Conservation (phyloP, 2,113 vertebrate genomes). For the Spea multiplicata region DNA sequence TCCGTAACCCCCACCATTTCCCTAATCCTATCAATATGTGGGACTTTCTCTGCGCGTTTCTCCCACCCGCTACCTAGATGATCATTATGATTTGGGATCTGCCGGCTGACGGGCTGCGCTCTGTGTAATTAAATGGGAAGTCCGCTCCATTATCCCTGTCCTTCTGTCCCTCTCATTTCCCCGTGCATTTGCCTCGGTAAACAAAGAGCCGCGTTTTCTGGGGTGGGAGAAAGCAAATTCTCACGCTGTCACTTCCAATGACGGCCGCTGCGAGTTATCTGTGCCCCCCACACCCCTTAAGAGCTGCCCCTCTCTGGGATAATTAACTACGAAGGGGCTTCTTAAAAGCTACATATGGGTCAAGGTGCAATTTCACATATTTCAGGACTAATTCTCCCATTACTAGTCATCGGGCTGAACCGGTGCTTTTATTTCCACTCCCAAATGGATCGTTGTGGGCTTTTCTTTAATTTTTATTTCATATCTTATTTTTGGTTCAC, state of each 20-base stretch:
- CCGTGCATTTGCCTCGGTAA: constrained; percentile 24
- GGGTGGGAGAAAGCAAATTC: constrained; percentile 28
- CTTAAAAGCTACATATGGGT: constrained; percentile 27
- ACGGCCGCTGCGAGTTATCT: background rate
- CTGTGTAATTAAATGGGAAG: constrained; percentile 40
- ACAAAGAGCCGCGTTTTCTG: constrained; percentile 12
- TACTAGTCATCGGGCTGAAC: background rate
- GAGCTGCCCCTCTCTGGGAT: constrained; percentile 13
- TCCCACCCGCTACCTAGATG: constrained; percentile 24
- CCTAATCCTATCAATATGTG: background rate
- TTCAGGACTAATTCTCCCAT: constrained; percentile 24
- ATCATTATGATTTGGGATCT: constrained; percentile 32
- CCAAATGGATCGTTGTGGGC: too few relatives aligned
- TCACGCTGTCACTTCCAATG: constrained; percentile 41
- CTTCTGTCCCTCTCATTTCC: constrained; percentile 15
- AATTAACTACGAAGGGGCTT: constrained; percentile 34
- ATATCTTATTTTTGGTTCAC: background rate
- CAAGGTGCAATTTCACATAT: constrained; percentile 28
- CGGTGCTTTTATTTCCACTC: background rate
- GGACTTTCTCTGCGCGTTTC: background rate
- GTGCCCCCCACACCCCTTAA: constrained; percentile 9
- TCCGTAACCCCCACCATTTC: background rate
- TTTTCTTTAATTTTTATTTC: too few relatives aligned
- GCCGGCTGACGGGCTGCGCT: constrained; percentile 26
- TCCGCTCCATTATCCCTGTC: constrained; percentile 33